Evolutionary conservation across 2,888 invertebrate genomes (phyloP).

Genomic region (Nephrotoma flavescens): DNA sequence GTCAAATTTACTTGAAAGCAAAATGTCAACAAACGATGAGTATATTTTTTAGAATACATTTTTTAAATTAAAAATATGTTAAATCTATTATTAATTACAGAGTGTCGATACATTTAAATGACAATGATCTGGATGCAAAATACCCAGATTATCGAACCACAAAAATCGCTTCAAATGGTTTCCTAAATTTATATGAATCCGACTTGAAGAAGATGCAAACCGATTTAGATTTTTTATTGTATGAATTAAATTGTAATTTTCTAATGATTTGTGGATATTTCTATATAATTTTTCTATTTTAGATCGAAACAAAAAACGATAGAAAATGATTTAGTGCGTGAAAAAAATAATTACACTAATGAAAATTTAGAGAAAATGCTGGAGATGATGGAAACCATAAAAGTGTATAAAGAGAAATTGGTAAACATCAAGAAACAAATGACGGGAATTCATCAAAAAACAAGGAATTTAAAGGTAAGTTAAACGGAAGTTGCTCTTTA

Average conservation of each 20-base stretch:
- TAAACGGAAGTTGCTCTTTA: not conserved
- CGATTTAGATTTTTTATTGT: slow-evolving; percentile 28
- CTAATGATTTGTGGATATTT: not conserved
- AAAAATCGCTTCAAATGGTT: not conserved
- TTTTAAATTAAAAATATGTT: not conserved
- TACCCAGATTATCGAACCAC: not conserved
- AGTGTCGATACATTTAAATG: not conserved
- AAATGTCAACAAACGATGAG: slow-evolving; percentile 1
- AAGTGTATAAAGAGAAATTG: slow-evolving; percentile 26
- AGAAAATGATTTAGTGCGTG: slow-evolving; percentile 26
- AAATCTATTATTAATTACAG: not conserved
- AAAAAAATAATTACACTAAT: slow-evolving; percentile 26
- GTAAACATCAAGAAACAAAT: slow-evolving; percentile 27
- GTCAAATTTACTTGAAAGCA: not conserved
- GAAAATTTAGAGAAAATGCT: slow-evolving; percentile 21
- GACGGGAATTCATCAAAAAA: slow-evolving; percentile 27
- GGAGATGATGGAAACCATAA: slow-evolving; percentile 27
- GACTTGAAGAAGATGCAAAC: slow-evolving; percentile 20
- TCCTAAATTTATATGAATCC: slow-evolving; percentile 18
- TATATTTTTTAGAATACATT: not conserved
- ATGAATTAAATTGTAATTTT: slow-evolving; percentile 9
- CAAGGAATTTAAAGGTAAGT: slow-evolving; percentile 25
- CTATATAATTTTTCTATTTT: not conserved
- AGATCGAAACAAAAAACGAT: slow-evolving; percentile 29
- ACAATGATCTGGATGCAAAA: not conserved